Percentiles rank a stretch among this genome's conserved stretches.
Conservation (phyloP, 2,888 invertebrate species). For the Terebella lapidaria region DNA sequence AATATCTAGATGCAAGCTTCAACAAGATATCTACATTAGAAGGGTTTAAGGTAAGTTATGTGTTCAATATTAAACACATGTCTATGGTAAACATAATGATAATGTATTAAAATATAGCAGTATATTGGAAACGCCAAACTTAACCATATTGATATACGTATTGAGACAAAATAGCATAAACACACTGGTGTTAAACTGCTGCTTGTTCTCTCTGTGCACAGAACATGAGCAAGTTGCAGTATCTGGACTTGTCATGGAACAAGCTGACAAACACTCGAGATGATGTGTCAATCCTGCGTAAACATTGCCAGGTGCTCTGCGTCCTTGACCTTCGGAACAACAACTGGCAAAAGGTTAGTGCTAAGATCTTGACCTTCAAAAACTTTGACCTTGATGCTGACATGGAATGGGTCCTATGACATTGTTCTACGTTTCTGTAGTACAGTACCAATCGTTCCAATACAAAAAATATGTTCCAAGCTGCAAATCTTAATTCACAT, state of each 20-base stretch:
- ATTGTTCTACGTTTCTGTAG: too few relatives aligned
- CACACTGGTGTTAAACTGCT: too few relatives aligned
- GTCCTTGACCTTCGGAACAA: constrained; percentile 47
- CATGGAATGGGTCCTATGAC: too few relatives aligned
- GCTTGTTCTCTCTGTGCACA: background rate
- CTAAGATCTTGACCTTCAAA: background rate
- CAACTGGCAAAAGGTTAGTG: constrained; percentile 46
- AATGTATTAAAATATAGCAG: background rate
- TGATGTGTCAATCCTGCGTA: constrained; percentile 45
- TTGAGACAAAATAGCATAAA: too few relatives aligned
- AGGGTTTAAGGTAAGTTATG: constrained; percentile 42
- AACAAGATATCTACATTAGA: constrained; percentile 50
- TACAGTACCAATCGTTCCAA: too few relatives aligned
- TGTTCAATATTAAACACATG: too few relatives aligned
- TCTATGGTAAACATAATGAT: too few relatives aligned
- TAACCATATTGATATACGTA: too few relatives aligned
- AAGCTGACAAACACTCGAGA: constrained; percentile 42
- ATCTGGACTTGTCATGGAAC: constrained; percentile 50
- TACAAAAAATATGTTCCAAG: background rate
- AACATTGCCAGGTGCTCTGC: constrained; percentile 38
- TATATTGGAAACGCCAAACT: too few relatives aligned
- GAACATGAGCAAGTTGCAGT: constrained; percentile 34
- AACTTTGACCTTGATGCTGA: too few relatives aligned
- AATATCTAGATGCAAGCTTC: constrained; percentile 51
- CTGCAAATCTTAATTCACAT: background rate